Base-by-base conservation (phyloP, 35 echinoderm and acorn worm genomes). In the Chiridota heheva region DNA sequence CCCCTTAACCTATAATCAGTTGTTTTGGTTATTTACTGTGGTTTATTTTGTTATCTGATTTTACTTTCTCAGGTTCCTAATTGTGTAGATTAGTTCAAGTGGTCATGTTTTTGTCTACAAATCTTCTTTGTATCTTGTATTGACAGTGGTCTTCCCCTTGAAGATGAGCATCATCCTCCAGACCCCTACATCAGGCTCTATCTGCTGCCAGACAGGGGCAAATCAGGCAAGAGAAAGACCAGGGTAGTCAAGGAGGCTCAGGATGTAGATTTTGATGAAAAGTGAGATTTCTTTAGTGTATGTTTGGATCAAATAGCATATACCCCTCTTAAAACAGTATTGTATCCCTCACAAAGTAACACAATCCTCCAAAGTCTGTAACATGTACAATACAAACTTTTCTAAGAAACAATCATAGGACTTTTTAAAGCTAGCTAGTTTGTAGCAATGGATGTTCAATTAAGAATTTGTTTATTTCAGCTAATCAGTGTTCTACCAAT, bases 161-260 rank as follows among this genome's bases (percentile, higher is more conserved):
- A 78, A 43, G 75, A 78, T 40, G 12, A 15, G 7, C 46, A 90
- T 29, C 78, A 87, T 35, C 71, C 81, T 18, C 89, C 95, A 13
- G 89, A 98, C 69, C 63, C 95, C 3, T 98, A 92, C 39, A 73
- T 98, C 32, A 91, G 89, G 26, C 5, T 84, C 2, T 98, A 98
- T 66, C 85, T 98, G 17, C 80, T 92, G 45, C 95, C 95, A 47
- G 95, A 98, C 47, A 98, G 92, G 56, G 85, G 71, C 17, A 96
- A 90, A 36, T 59, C 74, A 40, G 81, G 84, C 39, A 84, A 86
- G 60, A 63, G 78, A 4, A 91, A 92, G 89, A 98, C 95, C 0
- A 86, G 85, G 36, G 89, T 91, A 17, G 55, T 98, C 29, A 98
- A 98, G 85, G 86, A 91, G 30, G 82, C 78, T 20, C 36, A 74